A percentile compares a stretch with the other conserved stretches of the same genome.
phyloP scores from a whole-genome alignment of 2,888 invertebrate genomes.

The Argynnis bischoffii region DNA sequence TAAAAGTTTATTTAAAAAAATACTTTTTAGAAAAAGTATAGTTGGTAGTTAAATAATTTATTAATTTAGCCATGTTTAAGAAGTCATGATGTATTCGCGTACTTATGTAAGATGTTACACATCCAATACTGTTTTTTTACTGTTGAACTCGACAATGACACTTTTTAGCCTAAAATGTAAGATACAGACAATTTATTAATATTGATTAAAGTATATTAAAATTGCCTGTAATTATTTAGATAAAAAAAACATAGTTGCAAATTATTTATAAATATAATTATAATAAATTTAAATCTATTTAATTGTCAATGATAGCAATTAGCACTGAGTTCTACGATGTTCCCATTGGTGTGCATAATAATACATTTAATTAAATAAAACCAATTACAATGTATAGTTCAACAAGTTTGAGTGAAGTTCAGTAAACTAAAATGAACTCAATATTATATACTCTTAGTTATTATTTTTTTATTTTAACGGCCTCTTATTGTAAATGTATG shows the following conservation, averaged over 20 bases:
- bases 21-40: too few species aligned
- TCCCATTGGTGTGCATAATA: conserved; percentile 19
- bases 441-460: neutral
- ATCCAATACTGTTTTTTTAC: too few species aligned
- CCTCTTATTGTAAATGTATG: too few species aligned
- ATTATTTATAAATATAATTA: conserved; percentile 2
- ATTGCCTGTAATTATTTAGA: conserved; percentile 17
- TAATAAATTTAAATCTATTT: conserved; percentile 11
- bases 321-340: conserved; percentile 18
- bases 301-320: conserved; percentile 19
- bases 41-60: too few species aligned
- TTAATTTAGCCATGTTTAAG: too few species aligned
- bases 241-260: conserved; percentile 20
- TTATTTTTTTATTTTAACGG: neutral
- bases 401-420: conserved; percentile 16
- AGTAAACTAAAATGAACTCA: conserved; percentile 25
- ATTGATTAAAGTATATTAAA: neutral
- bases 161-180: neutral
- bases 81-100: too few species aligned
- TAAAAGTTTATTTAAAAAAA: too few species aligned
- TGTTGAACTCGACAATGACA: too few species aligned
- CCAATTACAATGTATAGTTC: conserved; percentile 23
- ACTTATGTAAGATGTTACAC: too few species aligned
- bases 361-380: conserved; percentile 21
- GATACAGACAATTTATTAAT: neutral